Evolutionary conservation across 2,113 vertebrate species (phyloP).

Genomic region (Nyctereutes procyonoides): DNA sequence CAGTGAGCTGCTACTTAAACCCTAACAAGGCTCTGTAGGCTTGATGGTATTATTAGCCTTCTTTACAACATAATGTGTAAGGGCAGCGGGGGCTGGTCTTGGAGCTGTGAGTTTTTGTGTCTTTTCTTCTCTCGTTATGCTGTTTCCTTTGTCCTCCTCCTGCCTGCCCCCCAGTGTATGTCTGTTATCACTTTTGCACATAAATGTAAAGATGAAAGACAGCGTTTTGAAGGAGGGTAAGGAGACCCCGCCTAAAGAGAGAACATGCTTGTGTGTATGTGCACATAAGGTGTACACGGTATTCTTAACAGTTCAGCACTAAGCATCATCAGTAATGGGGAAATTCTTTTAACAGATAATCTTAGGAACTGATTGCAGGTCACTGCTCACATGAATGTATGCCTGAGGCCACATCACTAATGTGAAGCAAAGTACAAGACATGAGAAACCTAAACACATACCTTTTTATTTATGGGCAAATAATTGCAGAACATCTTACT

Average conservation of each 20-base stretch:
- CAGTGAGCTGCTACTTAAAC: not conserved
- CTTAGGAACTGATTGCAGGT: slow-evolving; percentile 41
- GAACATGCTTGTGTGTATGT: not conserved
- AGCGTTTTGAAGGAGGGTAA: not conserved
- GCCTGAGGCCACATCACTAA: not conserved
- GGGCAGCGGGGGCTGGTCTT: not conserved
- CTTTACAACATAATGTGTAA: not conserved
- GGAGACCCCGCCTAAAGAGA: not conserved
- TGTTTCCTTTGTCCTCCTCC: not conserved
- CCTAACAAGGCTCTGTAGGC: not conserved
- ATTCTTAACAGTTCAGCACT: not conserved
- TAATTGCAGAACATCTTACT: not conserved
- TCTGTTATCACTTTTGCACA: not conserved
- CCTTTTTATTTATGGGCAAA: slow-evolving; percentile 35
- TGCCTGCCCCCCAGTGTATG: not conserved
- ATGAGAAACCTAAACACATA: not conserved
- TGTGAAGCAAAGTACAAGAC: slow-evolving; percentile 18
- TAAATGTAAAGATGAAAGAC: not conserved
- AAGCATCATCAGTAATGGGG: not conserved
- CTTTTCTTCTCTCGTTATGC: not conserved
- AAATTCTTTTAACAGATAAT: slow-evolving; percentile 26
- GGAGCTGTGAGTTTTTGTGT: not conserved
- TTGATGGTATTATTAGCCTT: slow-evolving; percentile 2
- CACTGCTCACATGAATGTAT: not conserved
- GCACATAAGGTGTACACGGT: accelerated